Evolutionary conservation across 2,888 invertebrate genomes (phyloP), one percentile per base, ranked within the genome.

Genomic region (Eupithecia exiguata): DNA sequence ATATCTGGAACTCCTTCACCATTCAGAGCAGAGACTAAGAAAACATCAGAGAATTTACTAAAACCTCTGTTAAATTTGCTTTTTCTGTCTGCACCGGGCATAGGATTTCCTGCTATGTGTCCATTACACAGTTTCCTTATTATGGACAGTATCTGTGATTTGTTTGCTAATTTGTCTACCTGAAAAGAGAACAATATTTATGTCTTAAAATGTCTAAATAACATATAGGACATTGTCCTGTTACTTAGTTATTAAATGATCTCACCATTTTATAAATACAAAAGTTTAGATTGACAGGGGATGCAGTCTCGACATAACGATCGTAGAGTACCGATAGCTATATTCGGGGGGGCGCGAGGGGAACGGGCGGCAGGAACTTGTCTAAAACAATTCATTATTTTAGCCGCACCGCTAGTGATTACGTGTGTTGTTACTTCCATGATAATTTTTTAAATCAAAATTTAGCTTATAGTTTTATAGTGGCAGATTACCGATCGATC

Each of bases 1-100:
- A 98, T 92, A 82, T 96, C 96, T 43, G 95, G 92, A 2, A 98
- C 91, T 2, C 98, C 98, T 90, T 96, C 96, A 35, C 97, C 97
- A 72, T 96, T 96, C 38, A 98, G 87, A 0, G 98, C 97, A 12
- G 99, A 99, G n/a, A 98, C 95, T 95, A 99, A 96, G 87, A 99
- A 99, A 14, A 99, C 96, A 86, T 97, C 96, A 38, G 96, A 95
- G 90, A 99, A 99, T 80, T 97, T 82, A 78, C 89, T 90, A 72
- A 90, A 94, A 21, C 94, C 94, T 69, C 72, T 87, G 25, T 84
- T 80, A 71, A 79, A 72, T 72, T 79, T 84, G 71, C 82, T 87
- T 70, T 84, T 84, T 78, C 80, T 81, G 68, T 82, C 84, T 63
- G 82, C 69, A 38, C 87, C 89, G 70, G 93, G 91, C 75, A 91